phyloP scores from a whole-genome alignment of 2,113 vertebrate species.

The Bettongia penicillata region DNA sequence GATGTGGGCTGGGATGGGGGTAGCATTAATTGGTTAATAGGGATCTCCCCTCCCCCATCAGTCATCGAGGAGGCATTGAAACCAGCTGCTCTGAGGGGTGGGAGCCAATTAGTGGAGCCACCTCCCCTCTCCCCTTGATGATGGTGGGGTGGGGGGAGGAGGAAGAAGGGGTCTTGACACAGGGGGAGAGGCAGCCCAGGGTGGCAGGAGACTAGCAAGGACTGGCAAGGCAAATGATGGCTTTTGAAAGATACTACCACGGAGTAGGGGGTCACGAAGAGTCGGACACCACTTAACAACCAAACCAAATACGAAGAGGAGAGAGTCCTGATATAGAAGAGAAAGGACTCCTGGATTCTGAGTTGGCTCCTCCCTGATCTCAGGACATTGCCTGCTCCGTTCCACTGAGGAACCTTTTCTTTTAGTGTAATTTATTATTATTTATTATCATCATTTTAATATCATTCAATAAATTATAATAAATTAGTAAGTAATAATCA shows the following conservation, averaged over 20 bases:
- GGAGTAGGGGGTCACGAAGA: background rate
- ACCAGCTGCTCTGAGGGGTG: constrained; percentile 21
- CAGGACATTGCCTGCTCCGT: background rate
- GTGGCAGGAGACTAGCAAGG: background rate
- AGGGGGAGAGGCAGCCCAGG: background rate
- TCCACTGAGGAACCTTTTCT: background rate
- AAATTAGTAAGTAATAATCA: background rate
- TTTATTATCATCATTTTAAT: background rate
- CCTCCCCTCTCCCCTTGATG: background rate
- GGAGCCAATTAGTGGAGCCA: constrained; percentile 47
- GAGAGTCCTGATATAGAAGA: background rate
- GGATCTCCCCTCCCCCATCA: background rate
- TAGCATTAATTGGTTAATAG: constrained; percentile 67
- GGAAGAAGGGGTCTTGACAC: background rate
- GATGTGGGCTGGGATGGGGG: background rate
- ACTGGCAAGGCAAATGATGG: background rate
- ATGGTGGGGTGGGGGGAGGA: background rate
- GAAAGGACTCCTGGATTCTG: background rate
- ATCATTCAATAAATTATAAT: background rate
- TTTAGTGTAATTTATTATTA: background rate
- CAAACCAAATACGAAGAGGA: background rate
- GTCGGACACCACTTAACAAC: background rate
- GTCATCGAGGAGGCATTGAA: constrained; percentile 15
- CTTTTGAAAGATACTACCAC: background rate
- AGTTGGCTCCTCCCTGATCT: background rate